Percentiles rank a stretch among this genome's conserved stretches.
phyloP scores from a whole-genome alignment of 2,888 invertebrate genomes.

The Tholera decimalis region DNA sequence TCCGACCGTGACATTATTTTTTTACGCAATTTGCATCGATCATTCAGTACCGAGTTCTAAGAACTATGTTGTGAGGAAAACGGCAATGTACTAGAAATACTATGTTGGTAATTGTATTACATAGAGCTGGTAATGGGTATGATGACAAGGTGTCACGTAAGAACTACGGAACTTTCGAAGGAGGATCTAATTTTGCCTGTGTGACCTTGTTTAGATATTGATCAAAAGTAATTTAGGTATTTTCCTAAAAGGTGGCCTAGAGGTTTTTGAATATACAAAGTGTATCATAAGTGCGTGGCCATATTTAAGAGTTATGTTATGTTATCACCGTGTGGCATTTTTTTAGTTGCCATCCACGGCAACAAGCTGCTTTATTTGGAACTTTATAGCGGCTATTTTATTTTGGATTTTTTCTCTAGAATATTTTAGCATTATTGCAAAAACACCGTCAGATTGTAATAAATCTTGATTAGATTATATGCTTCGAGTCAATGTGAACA shows the following conservation, averaged over 20 bases:
- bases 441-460: no score
- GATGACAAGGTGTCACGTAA: constrained; percentile 52
- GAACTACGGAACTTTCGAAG: constrained; percentile 46
- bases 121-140: constrained; percentile 21
- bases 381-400: no score
- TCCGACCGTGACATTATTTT: constrained; percentile 34
- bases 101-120: constrained; percentile 1
- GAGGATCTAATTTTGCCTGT: constrained; percentile 52
- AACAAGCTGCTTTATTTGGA: no score
- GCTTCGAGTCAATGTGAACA: no score
- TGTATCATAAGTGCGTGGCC: no score
- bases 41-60: constrained; percentile 8
- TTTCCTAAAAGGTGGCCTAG: constrained; percentile 29
- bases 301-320: no score
- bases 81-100: constrained; percentile 43
- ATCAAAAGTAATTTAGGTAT: constrained; percentile 24
- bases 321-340: no score
- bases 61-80: constrained; percentile 7
- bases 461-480: no score
- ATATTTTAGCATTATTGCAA: no score
- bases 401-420: no score
- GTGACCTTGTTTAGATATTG: constrained; percentile 38
- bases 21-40: constrained; percentile 40
- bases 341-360: no score
- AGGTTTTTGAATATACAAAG: background rate